phyloP scores from a whole-genome alignment of 1,140 invertebrate genomes.

The Trachymyrmex septentrionalis region DNA sequence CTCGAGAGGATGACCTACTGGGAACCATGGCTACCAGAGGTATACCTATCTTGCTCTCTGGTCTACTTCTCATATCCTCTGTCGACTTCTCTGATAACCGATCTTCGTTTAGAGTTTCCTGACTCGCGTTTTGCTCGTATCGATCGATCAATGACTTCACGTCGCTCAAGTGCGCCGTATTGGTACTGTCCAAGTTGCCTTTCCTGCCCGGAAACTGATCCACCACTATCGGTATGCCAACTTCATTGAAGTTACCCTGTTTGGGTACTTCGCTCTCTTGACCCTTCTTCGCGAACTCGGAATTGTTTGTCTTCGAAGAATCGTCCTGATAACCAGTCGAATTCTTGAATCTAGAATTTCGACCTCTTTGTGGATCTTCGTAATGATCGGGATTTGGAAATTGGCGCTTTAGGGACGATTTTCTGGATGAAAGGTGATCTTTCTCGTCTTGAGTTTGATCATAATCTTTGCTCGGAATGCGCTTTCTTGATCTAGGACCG shows the following conservation, averaged over 20 bases:
- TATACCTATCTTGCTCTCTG: slow-evolving; percentile 61
- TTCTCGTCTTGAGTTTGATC: slow-evolving; percentile 33
- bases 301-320: slow-evolving; percentile 71
- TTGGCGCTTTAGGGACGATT: slow-evolving; percentile 2
- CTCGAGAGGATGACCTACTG: slow-evolving; percentile 75
- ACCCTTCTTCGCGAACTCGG: slow-evolving; percentile 68
- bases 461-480: slow-evolving; percentile 71
- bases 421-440: not conserved
- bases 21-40: slow-evolving; percentile 66
- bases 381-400: slow-evolving; percentile 81
- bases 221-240: slow-evolving; percentile 83
- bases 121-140: slow-evolving; percentile 68
- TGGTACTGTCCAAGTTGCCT: slow-evolving; percentile 9
- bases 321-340: slow-evolving; percentile 47
- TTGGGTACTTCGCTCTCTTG: not conserved
- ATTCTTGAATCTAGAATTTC: slow-evolving; percentile 26
- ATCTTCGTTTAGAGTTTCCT: slow-evolving; percentile 62
- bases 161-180: slow-evolving; percentile 50
- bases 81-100: slow-evolving; percentile 55
- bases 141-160: slow-evolving; percentile 68
- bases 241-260: slow-evolving; percentile 83
- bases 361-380: slow-evolving; percentile 71
- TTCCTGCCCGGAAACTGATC: slow-evolving; percentile 46
- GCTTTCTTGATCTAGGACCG: slow-evolving; percentile 75
- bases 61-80: slow-evolving; percentile 59